Conservation (phyloP, 2,888 invertebrate species). For the Tipula unca region DNA sequence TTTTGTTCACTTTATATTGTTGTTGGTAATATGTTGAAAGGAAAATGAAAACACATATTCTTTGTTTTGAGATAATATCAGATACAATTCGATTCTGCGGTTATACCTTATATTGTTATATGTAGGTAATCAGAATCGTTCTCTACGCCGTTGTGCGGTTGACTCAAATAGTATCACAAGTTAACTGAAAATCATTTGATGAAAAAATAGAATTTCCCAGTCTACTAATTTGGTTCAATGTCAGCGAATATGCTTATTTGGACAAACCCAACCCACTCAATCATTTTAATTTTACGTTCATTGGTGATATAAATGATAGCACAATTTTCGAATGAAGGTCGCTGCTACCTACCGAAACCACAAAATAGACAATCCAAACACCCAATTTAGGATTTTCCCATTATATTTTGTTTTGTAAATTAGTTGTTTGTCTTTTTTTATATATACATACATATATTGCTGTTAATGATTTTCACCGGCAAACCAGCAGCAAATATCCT, state of each 20-base stretch:
- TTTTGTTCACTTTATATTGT: too few species aligned
- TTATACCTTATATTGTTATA: too few species aligned
- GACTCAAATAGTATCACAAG: too few species aligned
- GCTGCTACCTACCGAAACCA: background rate
- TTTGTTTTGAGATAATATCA: too few species aligned
- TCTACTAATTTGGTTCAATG: background rate
- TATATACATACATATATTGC: too few species aligned
- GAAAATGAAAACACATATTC: too few species aligned
- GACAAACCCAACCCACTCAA: background rate
- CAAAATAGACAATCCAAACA: background rate
- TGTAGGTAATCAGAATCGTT: too few species aligned
- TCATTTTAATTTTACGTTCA: background rate
- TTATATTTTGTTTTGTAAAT: background rate
- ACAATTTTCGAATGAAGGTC: background rate
- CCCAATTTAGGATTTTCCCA: background rate
- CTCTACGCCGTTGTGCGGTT: too few species aligned
- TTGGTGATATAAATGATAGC: background rate
- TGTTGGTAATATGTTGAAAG: too few species aligned
- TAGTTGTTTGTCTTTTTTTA: background rate
- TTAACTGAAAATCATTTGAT: too few species aligned
- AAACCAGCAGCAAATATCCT: background rate
- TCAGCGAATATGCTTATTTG: background rate
- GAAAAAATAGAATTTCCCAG: background rate
- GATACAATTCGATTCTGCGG: too few species aligned
- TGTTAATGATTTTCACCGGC: background rate